Evolutionary conservation across 2,113 vertebrate genomes (phyloP).

Genomic region (Seriola aureovittata): DNA sequence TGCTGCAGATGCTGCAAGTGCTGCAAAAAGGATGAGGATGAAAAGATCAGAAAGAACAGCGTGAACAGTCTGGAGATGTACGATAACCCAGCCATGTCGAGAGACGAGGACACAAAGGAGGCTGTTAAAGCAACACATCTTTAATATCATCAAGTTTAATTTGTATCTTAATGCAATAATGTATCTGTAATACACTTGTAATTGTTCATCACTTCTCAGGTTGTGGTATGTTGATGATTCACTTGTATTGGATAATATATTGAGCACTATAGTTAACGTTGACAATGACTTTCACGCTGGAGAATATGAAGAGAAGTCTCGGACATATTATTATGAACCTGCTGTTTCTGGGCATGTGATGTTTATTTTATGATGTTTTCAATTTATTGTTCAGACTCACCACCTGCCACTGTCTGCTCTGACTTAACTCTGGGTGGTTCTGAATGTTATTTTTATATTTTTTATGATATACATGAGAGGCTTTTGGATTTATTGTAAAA

Average conservation of each 20-base stretch:
- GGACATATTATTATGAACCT: conserved; percentile 26
- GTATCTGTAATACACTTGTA: conserved; percentile 38
- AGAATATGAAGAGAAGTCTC: conserved; percentile 29
- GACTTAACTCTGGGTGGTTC: conserved; percentile 33
- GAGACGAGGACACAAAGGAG: conserved; percentile 50
- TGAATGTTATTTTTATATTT: conserved; percentile 68
- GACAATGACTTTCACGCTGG: conserved; percentile 2
- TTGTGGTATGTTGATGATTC: conserved; percentile 44
- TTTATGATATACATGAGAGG: conserved; percentile 9
- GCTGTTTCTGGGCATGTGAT: conserved; percentile 3
- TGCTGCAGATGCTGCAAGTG: conserved; percentile 87
- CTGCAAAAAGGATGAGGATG: conserved; percentile 53
- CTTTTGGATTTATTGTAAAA: conserved; percentile 31
- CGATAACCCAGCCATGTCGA: conserved; percentile 84
- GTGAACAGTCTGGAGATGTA: conserved; percentile 84
- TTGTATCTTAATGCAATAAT: conserved; percentile 34
- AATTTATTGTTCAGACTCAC: conserved; percentile 23
- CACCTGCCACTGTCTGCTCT: conserved; percentile 27
- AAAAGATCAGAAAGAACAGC: conserved; percentile 49
- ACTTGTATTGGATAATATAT: conserved; percentile 8
- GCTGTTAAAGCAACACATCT: conserved; percentile 36
- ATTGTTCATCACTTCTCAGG: conserved; percentile 53
- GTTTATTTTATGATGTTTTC: conserved; percentile 32
- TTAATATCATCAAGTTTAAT: conserved; percentile 33
- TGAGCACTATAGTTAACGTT: conserved; percentile 22